phyloP scores from a whole-genome alignment of 2,888 invertebrate genomes.

The Nemurella pictetii region DNA sequence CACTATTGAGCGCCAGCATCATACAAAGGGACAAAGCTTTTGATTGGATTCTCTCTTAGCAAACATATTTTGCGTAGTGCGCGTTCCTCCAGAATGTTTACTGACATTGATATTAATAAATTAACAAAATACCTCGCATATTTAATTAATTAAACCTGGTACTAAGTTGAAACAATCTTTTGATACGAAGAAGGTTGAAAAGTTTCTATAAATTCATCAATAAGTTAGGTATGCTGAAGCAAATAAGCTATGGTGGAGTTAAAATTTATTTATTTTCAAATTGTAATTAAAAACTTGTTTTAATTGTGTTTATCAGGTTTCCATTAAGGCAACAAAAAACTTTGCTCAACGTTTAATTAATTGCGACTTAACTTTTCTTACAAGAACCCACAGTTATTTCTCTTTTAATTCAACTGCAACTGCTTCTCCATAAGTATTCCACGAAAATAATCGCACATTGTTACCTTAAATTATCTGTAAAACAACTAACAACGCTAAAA shows the following conservation, averaged over 20 bases:
- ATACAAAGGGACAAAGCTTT: background rate
- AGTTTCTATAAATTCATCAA: conserved; percentile 26
- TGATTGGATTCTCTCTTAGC: conserved; percentile 29
- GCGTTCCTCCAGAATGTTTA: conserved; percentile 18
- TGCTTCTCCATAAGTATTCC: background rate
- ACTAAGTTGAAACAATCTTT: conserved; percentile 14
- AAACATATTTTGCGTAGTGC: conserved; percentile 21
- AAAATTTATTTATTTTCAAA: background rate
- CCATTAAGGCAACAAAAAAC: background rate
- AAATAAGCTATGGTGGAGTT: background rate
- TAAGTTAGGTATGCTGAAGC: background rate
- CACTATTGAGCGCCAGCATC: too few relatives aligned
- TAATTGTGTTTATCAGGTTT: background rate
- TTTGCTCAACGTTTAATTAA: background rate
- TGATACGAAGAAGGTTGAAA: background rate
- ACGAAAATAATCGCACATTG: background rate
- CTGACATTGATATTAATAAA: conserved; percentile 29
- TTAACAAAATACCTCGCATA: conserved; percentile 32
- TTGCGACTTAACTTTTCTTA: background rate
- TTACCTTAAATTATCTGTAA: background rate
- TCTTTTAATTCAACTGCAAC: background rate
- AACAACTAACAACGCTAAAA: background rate
- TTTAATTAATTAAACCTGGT: conserved; percentile 22
- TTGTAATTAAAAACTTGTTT: background rate
- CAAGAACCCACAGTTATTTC: background rate